Evolutionary conservation across 2,888 invertebrate genomes (phyloP).

Genomic region (Mesochorus sp.): DNA sequence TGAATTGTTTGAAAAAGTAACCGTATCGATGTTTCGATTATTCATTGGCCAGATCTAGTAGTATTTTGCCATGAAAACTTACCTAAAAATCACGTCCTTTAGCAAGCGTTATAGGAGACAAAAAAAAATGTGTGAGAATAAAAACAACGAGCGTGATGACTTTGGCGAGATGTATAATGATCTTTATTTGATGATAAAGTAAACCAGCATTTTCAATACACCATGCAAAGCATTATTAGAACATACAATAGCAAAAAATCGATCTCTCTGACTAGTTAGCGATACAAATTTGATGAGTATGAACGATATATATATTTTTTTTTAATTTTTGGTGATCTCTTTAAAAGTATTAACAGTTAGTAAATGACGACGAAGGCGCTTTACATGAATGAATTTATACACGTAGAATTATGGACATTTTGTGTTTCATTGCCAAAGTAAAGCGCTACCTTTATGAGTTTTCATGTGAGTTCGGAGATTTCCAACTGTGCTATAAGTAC

Average conservation of each 20-base stretch:
- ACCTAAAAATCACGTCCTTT: constrained; percentile 52
- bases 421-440: neutral
- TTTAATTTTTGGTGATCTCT: too few species aligned
- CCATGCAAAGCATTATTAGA: constrained; percentile 55
- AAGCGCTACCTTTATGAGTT: constrained; percentile 92
- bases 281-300: neutral
- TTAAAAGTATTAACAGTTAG: neutral
- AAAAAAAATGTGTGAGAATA: constrained; percentile 10
- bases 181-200: constrained; percentile 24
- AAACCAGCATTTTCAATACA: constrained; percentile 30
- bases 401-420: neutral
- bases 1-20: too few species aligned
- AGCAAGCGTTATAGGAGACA: constrained; percentile 55
- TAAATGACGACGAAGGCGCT: neutral
- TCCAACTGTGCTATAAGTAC: constrained; percentile 96
- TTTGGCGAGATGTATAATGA: constrained; percentile 1
- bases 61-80: constrained; percentile 36
- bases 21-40: constrained; percentile 55
- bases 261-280: neutral
- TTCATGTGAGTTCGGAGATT: constrained; percentile 97
- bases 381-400: neutral
- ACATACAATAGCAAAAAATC: neutral
- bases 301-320: neutral
- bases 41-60: neutral
- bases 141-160: neutral